phyloP scores from a whole-genome alignment of 2,113 vertebrate species.

The Isichthys henryi region DNA sequence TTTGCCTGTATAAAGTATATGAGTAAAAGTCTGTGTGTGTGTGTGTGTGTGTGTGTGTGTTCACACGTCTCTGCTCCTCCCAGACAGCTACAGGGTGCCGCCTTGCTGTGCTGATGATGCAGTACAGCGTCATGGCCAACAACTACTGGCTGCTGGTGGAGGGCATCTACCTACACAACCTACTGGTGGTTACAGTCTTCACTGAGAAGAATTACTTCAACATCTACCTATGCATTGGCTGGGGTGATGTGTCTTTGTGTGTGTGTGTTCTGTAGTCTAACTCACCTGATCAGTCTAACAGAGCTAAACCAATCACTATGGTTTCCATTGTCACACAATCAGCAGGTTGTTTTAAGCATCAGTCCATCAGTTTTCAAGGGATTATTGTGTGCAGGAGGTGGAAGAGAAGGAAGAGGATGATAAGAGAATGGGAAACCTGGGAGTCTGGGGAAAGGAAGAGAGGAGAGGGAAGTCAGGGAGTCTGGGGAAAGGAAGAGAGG shows the following conservation, averaged over 20 bases:
- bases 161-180: conserved; percentile 86
- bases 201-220: conserved; percentile 83
- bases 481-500: neutral
- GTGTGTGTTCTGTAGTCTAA: neutral
- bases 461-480: too few relatives aligned
- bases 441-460: too few relatives aligned
- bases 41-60: neutral
- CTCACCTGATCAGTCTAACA: neutral
- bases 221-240: conserved; percentile 82
- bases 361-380: neutral
- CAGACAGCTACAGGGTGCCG: conserved; percentile 82
- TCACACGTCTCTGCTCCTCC: neutral
- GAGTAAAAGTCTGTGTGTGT: neutral
- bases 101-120: conserved; percentile 90
- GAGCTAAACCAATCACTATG: neutral
- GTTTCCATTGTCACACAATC: neutral
- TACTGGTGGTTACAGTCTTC: conserved; percentile 82
- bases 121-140: conserved; percentile 92
- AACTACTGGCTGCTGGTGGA: conserved; percentile 97
- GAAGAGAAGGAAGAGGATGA: neutral
- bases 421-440: neutral
- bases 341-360: neutral
- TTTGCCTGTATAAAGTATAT: too few relatives aligned
- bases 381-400: neutral
- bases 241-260: conserved; percentile 63